These are phyloP conservation scores for Drosophila limbata DNA, from an alignment of 2,888 invertebrate genomes.

Conservation along the genomic window DNA sequence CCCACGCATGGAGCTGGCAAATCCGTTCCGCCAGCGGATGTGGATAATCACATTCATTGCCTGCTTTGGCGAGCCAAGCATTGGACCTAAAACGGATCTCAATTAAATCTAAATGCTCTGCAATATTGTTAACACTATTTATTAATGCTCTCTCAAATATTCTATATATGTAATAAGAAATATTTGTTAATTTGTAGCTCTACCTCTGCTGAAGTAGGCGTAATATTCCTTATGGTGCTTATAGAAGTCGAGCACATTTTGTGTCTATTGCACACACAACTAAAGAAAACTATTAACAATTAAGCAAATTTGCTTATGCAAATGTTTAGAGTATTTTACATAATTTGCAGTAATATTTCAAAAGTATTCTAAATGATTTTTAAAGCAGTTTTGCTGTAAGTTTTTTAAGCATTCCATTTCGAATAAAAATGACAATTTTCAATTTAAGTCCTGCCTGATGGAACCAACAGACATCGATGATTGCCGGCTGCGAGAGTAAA, in stretches of 20 bases:
- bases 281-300: constrained; percentile 30
- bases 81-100: constrained; percentile 82
- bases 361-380: constrained; percentile 8
- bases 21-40: constrained; percentile 71
- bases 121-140: constrained; percentile 53
- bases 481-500: constrained; percentile 82
- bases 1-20: constrained; percentile 74
- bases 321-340: not conserved
- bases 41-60: constrained; percentile 84
- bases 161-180: constrained; percentile 10
- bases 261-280: constrained; percentile 7
- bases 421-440: constrained; percentile 33
- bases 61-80: constrained; percentile 84
- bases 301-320: constrained; percentile 25
- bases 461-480: constrained; percentile 82
- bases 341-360: constrained; percentile 14
- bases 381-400: constrained; percentile 9
- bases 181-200: constrained; percentile 17
- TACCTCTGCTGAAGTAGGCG: constrained; percentile 22
- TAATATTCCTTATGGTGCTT: constrained; percentile 33
- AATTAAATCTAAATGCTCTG: constrained; percentile 19
- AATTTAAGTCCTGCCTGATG: constrained; percentile 57
- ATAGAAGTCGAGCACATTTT: constrained; percentile 16
- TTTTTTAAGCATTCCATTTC: constrained; percentile 54
- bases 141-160: constrained; percentile 30